These are phyloP conservation scores for Rhinichthys osculus DNA, from an alignment of 2,797 vertebrate genomes.

Conservation along the genomic window DNA sequence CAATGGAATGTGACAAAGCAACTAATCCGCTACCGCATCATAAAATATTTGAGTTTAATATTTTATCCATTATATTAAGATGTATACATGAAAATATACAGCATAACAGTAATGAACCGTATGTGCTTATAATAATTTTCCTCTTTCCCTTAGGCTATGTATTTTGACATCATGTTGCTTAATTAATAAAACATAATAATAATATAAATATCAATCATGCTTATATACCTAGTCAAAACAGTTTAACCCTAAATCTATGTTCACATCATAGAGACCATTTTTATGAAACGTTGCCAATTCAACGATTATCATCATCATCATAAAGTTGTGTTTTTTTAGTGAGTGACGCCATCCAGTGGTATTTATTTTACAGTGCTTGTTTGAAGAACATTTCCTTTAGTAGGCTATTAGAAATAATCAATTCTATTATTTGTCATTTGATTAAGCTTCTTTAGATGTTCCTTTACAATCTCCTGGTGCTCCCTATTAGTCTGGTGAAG, in stretches of 20 bases:
- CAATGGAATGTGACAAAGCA: background rate
- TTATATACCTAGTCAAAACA: background rate
- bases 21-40: background rate
- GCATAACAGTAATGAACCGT: background rate
- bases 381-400: background rate
- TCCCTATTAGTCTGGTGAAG: background rate
- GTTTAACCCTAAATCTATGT: background rate
- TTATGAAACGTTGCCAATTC: background rate
- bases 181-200: background rate
- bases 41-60: background rate
- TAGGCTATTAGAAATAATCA: background rate
- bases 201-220: background rate
- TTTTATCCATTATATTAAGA: background rate
- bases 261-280: accelerated
- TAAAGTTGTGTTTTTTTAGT: background rate
- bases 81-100: background rate
- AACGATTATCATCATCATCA: too few species aligned
- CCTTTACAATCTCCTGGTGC: background rate
- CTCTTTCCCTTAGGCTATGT: background rate
- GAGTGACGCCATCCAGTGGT: conserved; percentile 5
- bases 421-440: background rate
- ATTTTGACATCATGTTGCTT: background rate
- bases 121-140: background rate
- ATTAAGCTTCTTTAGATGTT: background rate
- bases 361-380: background rate